Evolutionary conservation across 2,113 vertebrate genomes (phyloP), one percentile per base, ranked within the genome.

Genomic region (Thinocorus orbignyianus): DNA sequence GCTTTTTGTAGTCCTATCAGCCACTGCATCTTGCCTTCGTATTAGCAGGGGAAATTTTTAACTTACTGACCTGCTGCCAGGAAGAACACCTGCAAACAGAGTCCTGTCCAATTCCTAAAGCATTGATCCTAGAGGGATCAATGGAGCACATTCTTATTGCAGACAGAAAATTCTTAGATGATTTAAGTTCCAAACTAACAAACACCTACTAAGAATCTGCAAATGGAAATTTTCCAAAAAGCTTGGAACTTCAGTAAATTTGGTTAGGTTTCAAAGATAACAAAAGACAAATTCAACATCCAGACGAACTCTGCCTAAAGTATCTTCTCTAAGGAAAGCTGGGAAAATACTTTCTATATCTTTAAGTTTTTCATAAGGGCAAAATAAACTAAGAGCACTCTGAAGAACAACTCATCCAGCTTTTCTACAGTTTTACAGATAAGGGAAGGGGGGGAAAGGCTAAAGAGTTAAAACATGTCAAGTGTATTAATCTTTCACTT

Each of bases 51-150:
- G 42, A 86, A 68, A 60, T 25, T 83, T 93, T 85, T 78, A 33
- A 64, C 51, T 78, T 55, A 30, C 76, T 81, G 86, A 86, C 74
- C 74, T 71, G 46, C 46, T 90, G 90, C 95, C 95, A 94, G 51
- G 64, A 92, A 81, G 79, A 96, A 84, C 88, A 95, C 86, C 88
- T 93, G 92, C 92, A 88, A 86, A 82, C 33, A 19, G 88, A 94
- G 48, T 65, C 35, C 55, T 52, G 11, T 65, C 41, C 69, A 79
- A 44, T 71, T 88, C 51, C 70, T 86, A n/a, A 64, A 88, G 52
- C 90, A 93, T 4, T 74, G 91, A 95, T 92, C 66, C 74, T 82
- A 17, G 42, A 92, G 33, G 44, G 84, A 94, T 95, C 89, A 89
- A 61, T 84, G 72, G 44, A 95, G 39, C 39, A 86, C 60, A 61